These are phyloP conservation scores for Ailuropoda melanoleuca DNA, from an alignment of 2,113 vertebrate genomes.

Conservation along the genomic window DNA sequence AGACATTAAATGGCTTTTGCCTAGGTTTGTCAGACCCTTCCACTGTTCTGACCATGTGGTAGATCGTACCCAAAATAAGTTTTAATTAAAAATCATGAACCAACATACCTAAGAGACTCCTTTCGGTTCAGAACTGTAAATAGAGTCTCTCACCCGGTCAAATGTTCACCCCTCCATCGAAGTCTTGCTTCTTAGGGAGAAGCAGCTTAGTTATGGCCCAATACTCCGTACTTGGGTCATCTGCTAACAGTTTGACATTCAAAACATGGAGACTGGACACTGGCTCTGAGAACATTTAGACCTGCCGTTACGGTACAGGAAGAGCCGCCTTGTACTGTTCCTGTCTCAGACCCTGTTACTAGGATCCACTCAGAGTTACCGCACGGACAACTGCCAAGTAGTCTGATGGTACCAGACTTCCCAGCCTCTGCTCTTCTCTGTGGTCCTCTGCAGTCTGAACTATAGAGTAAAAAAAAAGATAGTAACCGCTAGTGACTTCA, in stretches of 20 bases:
- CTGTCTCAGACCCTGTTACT: neutral
- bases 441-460: neutral
- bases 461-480: neutral
- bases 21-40: neutral
- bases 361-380: no score
- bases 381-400: rapidly evolving
- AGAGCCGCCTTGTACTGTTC: neutral
- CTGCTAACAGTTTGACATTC: neutral
- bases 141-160: neutral
- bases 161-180: no score
- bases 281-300: neutral
- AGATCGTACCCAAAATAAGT: neutral
- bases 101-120: neutral
- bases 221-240: rapidly evolving
- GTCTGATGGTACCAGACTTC: neutral
- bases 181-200: neutral
- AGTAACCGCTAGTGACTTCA: neutral
- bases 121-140: neutral
- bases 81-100: neutral
- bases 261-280: neutral
- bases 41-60: neutral
- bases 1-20: neutral
- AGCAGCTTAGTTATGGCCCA: neutral
- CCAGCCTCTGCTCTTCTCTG: neutral
- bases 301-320: rapidly evolving